A percentile compares a stretch with the other conserved stretches of the same genome.
Evolutionary conservation across 2,113 vertebrate species (phyloP).

Genomic region (Corydoras sp.): DNA sequence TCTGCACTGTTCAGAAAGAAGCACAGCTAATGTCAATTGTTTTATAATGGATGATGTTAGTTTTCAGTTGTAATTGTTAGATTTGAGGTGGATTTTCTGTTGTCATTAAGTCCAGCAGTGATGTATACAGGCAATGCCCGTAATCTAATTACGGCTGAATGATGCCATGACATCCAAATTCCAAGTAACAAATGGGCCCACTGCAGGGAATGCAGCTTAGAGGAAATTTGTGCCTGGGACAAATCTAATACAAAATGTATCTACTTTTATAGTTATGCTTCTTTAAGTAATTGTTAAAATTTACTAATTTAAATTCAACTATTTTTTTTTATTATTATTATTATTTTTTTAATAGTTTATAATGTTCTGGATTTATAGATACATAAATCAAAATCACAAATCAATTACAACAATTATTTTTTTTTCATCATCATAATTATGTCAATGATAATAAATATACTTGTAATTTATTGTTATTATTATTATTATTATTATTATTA

Average conservation of each 20-base stretch:
- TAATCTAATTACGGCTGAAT: constrained; percentile 45
- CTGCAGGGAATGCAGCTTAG: constrained; percentile 32
- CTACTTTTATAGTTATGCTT: too few species aligned
- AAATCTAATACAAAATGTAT: too few species aligned
- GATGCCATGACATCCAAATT: constrained; percentile 38
- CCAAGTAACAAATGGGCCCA: constrained; percentile 25
- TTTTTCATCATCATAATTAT: background rate
- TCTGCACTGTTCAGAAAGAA: background rate
- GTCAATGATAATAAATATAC: too few species aligned
- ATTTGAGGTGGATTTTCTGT: constrained; percentile 34
- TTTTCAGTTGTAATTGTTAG: constrained; percentile 18
- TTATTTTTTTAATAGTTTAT: too few species aligned
- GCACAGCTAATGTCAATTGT: constrained; percentile 3
- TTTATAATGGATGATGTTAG: constrained; percentile 23
- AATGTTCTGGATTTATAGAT: background rate
- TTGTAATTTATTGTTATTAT: too few species aligned
- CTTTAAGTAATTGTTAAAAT: too few species aligned
- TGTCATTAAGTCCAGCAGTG: constrained; percentile 17
- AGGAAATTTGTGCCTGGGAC: constrained; percentile 8
- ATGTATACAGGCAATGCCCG: constrained; percentile 42
- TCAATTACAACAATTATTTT: background rate
- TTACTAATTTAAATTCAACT: too few species aligned
- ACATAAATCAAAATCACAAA: background rate
- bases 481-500: too few species aligned
- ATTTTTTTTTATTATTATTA: too few species aligned